phyloP scores from a whole-genome alignment of 1,140 invertebrate genomes.

The Eurosta solidaginis region DNA sequence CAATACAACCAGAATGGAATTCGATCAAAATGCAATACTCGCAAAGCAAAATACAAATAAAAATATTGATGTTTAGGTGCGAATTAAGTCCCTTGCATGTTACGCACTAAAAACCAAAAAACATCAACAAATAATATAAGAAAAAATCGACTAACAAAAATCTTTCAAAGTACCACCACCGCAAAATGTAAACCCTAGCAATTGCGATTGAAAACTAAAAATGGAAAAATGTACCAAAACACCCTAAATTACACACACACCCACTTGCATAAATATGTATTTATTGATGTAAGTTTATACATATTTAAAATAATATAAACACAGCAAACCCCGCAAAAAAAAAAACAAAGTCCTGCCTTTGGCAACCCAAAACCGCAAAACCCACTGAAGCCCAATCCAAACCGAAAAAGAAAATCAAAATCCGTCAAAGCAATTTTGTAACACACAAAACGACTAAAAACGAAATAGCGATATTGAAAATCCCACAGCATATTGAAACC shows the following conservation, averaged over 20 bases:
- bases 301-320: neutral
- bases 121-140: neutral
- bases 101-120: neutral
- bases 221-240: neutral
- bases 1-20: neutral
- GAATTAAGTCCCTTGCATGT: too few relatives aligned
- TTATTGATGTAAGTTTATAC: neutral
- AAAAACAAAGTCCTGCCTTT: neutral
- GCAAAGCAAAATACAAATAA: too few relatives aligned
- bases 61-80: too few relatives aligned
- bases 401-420: neutral
- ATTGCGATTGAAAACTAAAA: neutral
- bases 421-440: neutral
- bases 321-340: neutral
- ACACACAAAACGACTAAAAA: neutral
- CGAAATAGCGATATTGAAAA: neutral
- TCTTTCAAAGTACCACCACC: neutral
- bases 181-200: neutral
- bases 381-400: conserved; percentile 10
- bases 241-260: neutral
- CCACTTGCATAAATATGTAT: neutral
- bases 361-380: conserved; percentile 11
- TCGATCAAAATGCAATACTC: neutral
- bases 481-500: neutral
- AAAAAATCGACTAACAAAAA: neutral